Percentiles rank a stretch among this genome's conserved stretches.
Evolutionary conservation across 2,888 invertebrate genomes (phyloP).

Genomic region (Pollenia angustigena): DNA sequence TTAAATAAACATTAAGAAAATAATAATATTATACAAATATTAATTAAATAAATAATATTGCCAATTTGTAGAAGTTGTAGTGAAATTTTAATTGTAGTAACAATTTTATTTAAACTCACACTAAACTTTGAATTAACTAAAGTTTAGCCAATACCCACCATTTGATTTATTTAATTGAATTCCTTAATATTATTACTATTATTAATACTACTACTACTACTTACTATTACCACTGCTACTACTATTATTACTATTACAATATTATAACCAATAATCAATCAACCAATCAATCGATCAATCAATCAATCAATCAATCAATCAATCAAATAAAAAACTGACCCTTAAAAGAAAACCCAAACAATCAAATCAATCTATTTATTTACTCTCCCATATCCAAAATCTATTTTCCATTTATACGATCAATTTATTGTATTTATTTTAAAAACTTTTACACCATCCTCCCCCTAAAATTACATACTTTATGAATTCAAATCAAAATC

Average conservation of each 20-base stretch:
- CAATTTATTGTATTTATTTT: neutral
- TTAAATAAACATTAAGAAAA: conserved; percentile 47
- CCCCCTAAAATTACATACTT: neutral
- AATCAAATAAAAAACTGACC: conserved; percentile 68
- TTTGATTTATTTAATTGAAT: conserved; percentile 60
- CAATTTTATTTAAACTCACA: conserved; percentile 68
- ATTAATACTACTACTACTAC: conserved; percentile 47
- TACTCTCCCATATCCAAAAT: conserved; percentile 21
- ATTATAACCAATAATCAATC: conserved; percentile 45
- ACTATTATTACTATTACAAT: conserved; percentile 9
- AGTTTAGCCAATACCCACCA: conserved; percentile 63
- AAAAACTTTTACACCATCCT: conserved; percentile 20
- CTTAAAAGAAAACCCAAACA: conserved; percentile 64
- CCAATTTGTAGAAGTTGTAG: conserved; percentile 69
- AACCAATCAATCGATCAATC: conserved; percentile 40
- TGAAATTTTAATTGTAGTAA: conserved; percentile 70
- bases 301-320: conserved; percentile 42
- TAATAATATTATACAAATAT: conserved; percentile 34
- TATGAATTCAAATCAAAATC: conserved; percentile 12
- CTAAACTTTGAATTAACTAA: conserved; percentile 54
- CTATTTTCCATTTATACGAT: conserved; percentile 1
- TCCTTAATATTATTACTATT: conserved; percentile 61
- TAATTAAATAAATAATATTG: conserved; percentile 45
- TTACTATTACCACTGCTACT: conserved; percentile 12
- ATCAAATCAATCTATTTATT: conserved; percentile 30